Evolutionary conservation across 1,140 invertebrate species (phyloP), one percentile per base, ranked within the genome.

Genomic region (Coelopa frigida): DNA sequence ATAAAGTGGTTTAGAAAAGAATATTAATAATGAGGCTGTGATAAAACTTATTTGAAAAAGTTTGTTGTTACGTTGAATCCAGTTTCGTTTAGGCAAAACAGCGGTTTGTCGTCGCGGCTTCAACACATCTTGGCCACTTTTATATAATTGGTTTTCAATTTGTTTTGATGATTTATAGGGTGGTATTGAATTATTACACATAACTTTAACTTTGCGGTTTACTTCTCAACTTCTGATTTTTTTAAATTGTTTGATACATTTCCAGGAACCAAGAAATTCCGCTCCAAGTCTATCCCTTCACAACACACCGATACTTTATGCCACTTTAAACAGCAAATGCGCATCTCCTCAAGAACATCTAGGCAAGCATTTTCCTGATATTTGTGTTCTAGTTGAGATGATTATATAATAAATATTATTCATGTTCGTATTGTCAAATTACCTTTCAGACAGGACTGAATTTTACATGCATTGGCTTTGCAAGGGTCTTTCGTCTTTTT

Each of bases 401-500:
- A 47, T 40, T 32, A 14, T 27, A 26, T 29, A 35, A 24, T 24
- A 37, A 23, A 5, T 23, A 6, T 4, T 10, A 17, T 2, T 11
- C 29, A 12, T 17, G 2, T 1, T 11, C 8, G 18, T 43, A 41
- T 42, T 38, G 27, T 39, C 47, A 21, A 20, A 36, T 75, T 71
- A 87, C 85, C 79, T 72, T 75, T 73, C 49, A 89, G 76, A 66
- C 85, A 89, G 56, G 74, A 77, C 73, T 88, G 85, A 55, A 88
- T 81, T 54, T 76, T 78, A 68, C 85, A 88, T 36, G 85, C 84
- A 54, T 76, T 77, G 59, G 62, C 65, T 72, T 88, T 87, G 61
- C 85, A 88, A 8, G 84, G 84, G 73, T 88, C 85, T 56, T 73
- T 77, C 37, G 54, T 29, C 26, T 40, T 49, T 11, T 48, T 44